Base-by-base conservation (phyloP, 2,888 invertebrate species). In the Subacronicta megacephala region DNA sequence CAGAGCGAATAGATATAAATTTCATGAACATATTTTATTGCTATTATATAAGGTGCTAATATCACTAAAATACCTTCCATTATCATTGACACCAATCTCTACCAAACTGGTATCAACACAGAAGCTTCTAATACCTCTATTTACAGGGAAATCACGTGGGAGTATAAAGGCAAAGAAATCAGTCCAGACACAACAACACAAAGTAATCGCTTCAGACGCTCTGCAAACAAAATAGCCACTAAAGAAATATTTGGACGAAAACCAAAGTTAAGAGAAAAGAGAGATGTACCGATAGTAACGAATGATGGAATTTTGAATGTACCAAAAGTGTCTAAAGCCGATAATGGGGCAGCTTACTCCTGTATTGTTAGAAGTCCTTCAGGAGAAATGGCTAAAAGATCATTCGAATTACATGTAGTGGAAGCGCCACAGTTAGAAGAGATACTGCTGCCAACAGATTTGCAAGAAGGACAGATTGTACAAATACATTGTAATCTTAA, bases 401-500 rank as follows among this genome's bases (percentile, higher is more conserved):
- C 95, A 0, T 95, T 95, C 62, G 97, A 97, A 82, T 94, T 97
- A 62, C 95, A 96, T 78, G 95, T 97, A 26, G 96, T 96, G 66
- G 93, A 94, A 87, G 97, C 97, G 0, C 98, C 98, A 0, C 96
- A 97, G 59, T 95, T 98, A 80, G 97, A 98, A 85, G 96, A 98
- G 26, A 97, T 98, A 85, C 93, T 95, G 44, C 96, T 98, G 80
- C 97, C 97, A 0, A 95, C 96, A 58, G 97, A 97, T 84, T 94
- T 97, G 15, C 97, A 97, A 89, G 96, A 98, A 93, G 97, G 97
- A 42, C 96, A 98, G 83, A 95, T 98, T 73, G 97, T 97, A 55
- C 96, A 98, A 87, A 97, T 98, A 69, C 96, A 98, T 58, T 97
- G 97, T 84, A 96, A 96, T 74, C 95, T 97, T 53, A 97, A 96